A percentile compares a stretch with the other conserved stretches of the same genome.
phyloP scores from a whole-genome alignment of 2,888 invertebrate genomes.

The Tolmerus cingulatus region DNA sequence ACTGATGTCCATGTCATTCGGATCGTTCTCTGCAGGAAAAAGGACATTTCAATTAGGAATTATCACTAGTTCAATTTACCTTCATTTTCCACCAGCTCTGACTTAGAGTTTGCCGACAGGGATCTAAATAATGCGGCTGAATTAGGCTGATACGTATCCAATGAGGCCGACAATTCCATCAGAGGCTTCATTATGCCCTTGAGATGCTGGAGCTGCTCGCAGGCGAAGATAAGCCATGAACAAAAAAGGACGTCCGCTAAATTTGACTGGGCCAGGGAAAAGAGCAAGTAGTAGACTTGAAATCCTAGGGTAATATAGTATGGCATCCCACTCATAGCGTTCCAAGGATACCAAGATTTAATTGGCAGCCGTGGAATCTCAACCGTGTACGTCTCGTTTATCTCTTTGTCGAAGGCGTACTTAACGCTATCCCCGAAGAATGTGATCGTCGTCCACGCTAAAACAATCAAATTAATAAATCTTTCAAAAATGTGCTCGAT shows the following conservation, averaged over 20 bases:
- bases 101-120: slow-evolving; percentile 64
- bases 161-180: slow-evolving; percentile 84
- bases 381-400: slow-evolving; percentile 74
- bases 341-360: slow-evolving; percentile 82
- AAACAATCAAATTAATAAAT: not conserved
- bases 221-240: slow-evolving; percentile 85
- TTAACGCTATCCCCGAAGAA: slow-evolving; percentile 82
- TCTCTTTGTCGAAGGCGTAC: slow-evolving; percentile 72
- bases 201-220: slow-evolving; percentile 84
- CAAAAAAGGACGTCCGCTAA: slow-evolving; percentile 81
- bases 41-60: slow-evolving; percentile 33
- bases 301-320: slow-evolving; percentile 73
- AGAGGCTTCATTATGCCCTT: slow-evolving; percentile 87
- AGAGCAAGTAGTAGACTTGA: slow-evolving; percentile 75
- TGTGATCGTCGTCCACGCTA: slow-evolving; percentile 81
- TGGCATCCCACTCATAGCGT: slow-evolving; percentile 74
- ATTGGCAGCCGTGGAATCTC: slow-evolving; percentile 77
- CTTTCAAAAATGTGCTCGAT: not conserved
- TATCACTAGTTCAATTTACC: slow-evolving; percentile 52
- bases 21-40: slow-evolving; percentile 62
- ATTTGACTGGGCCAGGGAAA: slow-evolving; percentile 70
- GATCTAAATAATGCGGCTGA: slow-evolving; percentile 75
- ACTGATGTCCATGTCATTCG: slow-evolving; percentile 72
- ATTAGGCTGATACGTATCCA: slow-evolving; percentile 79
- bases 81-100: slow-evolving; percentile 62